Evolutionary conservation across 2,113 vertebrate species (phyloP).

Genomic region (Nothoprocta pentlandii): DNA sequence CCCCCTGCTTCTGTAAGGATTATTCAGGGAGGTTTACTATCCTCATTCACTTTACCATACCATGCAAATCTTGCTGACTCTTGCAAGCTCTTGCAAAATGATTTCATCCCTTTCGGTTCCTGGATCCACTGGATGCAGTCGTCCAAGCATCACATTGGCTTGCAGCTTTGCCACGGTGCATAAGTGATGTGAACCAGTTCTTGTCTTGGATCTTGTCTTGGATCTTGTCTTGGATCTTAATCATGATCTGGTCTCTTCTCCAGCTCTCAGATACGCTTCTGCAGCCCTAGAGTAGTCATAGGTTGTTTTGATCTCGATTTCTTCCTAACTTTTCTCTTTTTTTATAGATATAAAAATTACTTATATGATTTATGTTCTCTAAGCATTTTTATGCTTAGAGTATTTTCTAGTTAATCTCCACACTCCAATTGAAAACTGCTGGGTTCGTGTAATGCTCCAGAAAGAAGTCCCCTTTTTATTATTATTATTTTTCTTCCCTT

Average conservation of each 20-base stretch:
- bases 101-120: background rate
- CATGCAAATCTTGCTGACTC: background rate
- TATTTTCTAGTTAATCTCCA: background rate
- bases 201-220: background rate
- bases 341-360: background rate
- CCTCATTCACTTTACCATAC: fast-evolving
- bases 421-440: background rate
- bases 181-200: background rate
- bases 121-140: background rate
- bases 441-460: background rate
- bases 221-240: background rate
- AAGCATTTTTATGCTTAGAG: background rate
- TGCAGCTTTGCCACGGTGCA: background rate
- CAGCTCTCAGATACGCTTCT: background rate
- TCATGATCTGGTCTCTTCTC: background rate
- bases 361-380: background rate
- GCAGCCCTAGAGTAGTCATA: background rate
- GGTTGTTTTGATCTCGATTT: background rate
- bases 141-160: background rate
- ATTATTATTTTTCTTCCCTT: background rate
- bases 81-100: background rate
- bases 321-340: background rate
- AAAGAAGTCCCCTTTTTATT: too few species aligned
- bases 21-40: background rate
- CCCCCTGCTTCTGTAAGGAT: background rate